Conservation (phyloP, 2,113 vertebrate species). For the Acrocephalus arundinaceus region DNA sequence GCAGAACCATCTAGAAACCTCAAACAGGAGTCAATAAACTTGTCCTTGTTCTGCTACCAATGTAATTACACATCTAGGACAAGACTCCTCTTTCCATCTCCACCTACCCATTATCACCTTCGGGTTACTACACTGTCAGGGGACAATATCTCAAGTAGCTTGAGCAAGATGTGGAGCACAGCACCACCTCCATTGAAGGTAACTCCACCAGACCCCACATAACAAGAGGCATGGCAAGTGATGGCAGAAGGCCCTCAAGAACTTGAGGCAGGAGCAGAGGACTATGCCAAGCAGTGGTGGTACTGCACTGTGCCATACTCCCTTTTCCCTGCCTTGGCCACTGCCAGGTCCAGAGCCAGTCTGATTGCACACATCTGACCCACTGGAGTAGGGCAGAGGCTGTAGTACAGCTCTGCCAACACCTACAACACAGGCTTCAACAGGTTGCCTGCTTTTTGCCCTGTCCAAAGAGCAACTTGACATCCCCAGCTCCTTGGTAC, state of each 20-base stretch:
- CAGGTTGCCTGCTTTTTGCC: neutral
- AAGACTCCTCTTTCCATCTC: neutral
- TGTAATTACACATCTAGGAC: neutral
- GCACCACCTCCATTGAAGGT: neutral
- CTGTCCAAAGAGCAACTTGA: neutral
- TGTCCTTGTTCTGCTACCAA: neutral
- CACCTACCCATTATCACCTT: neutral
- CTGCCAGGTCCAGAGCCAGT: neutral
- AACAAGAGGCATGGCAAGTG: fast-evolving
- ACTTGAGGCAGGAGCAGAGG: neutral
- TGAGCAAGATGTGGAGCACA: neutral
- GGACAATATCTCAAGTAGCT: neutral
- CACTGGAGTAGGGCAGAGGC: neutral
- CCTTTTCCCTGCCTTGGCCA: neutral
- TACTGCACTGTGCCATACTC: fast-evolving
- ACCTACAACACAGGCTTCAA: fast-evolving
- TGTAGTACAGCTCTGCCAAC: neutral
- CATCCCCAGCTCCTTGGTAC: neutral
- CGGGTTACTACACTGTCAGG: neutral
- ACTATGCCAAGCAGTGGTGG: neutral
- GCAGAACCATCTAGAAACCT: neutral
- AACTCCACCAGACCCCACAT: fast-evolving
- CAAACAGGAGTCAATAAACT: neutral
- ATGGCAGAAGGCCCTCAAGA: too few relatives aligned
- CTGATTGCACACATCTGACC: fast-evolving